phyloP scores from a whole-genome alignment of 2,888 invertebrate genomes.

The Drosophila recens region DNA sequence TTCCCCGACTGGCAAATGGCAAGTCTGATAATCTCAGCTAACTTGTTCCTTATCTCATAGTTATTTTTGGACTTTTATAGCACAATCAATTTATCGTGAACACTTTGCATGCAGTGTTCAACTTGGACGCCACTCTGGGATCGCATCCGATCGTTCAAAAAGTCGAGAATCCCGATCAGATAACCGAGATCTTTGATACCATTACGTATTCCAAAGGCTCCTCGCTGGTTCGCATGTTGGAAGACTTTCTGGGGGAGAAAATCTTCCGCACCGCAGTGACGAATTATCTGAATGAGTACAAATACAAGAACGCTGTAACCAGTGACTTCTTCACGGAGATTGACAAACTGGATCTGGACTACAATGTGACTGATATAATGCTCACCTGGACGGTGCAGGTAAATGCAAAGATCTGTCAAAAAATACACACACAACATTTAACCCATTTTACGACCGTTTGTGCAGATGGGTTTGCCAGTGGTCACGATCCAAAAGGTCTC shows the following conservation, averaged over 20 bases:
- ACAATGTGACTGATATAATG: conserved; percentile 89
- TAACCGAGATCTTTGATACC: conserved; percentile 95
- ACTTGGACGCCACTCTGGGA: conserved; percentile 91
- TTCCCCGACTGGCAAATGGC: conserved; percentile 94
- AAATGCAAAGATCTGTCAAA: conserved; percentile 1
- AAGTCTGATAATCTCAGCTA: conserved; percentile 21
- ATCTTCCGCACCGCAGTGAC: conserved; percentile 91
- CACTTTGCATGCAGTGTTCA: conserved; percentile 90
- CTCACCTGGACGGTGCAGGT: conserved; percentile 93
- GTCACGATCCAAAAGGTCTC: conserved; percentile 87
- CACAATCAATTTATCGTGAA: conserved; percentile 91
- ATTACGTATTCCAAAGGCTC: conserved; percentile 97
- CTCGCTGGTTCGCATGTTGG: conserved; percentile 94
- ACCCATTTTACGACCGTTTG: conserved; percentile 37
- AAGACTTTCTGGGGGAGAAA: conserved; percentile 89
- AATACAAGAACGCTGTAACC: conserved; percentile 92
- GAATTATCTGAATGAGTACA: conserved; percentile 90
- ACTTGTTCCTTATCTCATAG: neutral
- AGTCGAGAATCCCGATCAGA: conserved; percentile 94
- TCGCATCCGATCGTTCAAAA: conserved; percentile 96
- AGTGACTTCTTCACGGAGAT: conserved; percentile 89
- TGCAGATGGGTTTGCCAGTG: conserved; percentile 93
- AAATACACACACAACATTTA: conserved; percentile 7
- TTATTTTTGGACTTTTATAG: conserved; percentile 86
- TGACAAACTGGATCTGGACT: conserved; percentile 86